Evolutionary conservation across 2,797 vertebrate genomes (phyloP).

Genomic region (Schizothorax lantsangensis): DNA sequence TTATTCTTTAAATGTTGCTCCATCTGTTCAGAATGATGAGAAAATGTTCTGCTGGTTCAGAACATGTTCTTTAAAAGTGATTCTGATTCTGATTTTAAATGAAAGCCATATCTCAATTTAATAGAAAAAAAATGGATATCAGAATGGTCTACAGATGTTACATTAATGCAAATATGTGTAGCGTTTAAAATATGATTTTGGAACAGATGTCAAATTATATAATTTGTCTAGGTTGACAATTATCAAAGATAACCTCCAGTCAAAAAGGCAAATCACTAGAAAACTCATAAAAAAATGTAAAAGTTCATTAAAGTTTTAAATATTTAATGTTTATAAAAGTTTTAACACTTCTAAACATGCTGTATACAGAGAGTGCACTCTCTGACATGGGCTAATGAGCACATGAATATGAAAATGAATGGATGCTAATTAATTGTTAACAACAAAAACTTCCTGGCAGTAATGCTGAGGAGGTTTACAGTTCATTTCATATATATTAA

Average conservation of each 20-base stretch:
- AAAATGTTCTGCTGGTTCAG: not conserved
- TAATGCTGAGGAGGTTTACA: constrained; percentile 50
- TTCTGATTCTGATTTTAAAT: constrained; percentile 1
- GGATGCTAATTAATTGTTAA: constrained; percentile 47
- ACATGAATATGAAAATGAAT: constrained; percentile 40
- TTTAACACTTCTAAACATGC: constrained; percentile 27
- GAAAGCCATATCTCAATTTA: not conserved
- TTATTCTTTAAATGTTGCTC: not conserved
- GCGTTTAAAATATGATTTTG: not conserved
- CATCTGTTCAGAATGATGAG: not conserved
- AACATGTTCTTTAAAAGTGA: not conserved
- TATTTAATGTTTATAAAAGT: constrained; percentile 48
- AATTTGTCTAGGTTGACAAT: constrained; percentile 16
- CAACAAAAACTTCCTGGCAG: constrained; percentile 33
- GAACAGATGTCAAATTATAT: not conserved
- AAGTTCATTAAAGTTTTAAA: constrained; percentile 27
- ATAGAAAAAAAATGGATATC: not conserved
- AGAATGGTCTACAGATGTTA: not conserved
- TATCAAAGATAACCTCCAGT: constrained; percentile 7
- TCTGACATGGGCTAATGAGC: constrained; percentile 52
- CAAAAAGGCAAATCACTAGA: not conserved
- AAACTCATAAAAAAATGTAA: not conserved
- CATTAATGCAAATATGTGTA: not conserved
- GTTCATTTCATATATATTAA: constrained; percentile 46
- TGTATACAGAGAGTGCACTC: constrained; percentile 39